Evolutionary conservation across 2,888 invertebrate species (phyloP).

Genomic region (Athetis lepigone): DNA sequence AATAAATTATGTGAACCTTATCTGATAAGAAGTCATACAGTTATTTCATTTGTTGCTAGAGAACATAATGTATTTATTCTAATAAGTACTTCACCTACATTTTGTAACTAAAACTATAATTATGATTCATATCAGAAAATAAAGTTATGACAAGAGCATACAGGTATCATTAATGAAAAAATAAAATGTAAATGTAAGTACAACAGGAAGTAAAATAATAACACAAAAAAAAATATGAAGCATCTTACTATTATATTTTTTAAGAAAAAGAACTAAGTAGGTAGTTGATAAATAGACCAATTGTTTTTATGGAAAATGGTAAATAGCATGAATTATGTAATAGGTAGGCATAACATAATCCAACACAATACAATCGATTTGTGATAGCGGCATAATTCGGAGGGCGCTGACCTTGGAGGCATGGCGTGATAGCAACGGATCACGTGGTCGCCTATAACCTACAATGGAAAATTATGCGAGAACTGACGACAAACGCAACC

Average conservation of each 20-base stretch:
- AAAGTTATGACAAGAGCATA: background rate
- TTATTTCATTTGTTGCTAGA: slow-evolving; percentile 8
- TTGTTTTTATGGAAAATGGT: slow-evolving; percentile 31
- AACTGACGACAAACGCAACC: background rate
- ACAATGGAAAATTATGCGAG: slow-evolving; percentile 25
- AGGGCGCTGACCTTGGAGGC: slow-evolving; percentile 51
- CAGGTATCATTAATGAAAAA: background rate
- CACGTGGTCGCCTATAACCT: slow-evolving; percentile 65
- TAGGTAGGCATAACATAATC: slow-evolving; percentile 32
- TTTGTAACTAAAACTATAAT: slow-evolving; percentile 5
- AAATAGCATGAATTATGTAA: slow-evolving; percentile 14
- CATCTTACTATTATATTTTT: too few species aligned
- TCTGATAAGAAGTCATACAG: background rate
- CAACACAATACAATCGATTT: slow-evolving; percentile 31
- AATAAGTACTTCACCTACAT: background rate
- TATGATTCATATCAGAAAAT: background rate
- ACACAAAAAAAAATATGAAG: background rate
- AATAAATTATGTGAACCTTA: slow-evolving; percentile 14
- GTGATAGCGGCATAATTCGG: slow-evolving; percentile 42
- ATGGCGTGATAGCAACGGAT: slow-evolving; percentile 52
- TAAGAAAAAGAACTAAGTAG: too few species aligned
- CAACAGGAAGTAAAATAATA: background rate
- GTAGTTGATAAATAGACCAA: background rate
- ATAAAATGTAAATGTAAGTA: background rate
- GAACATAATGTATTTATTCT: background rate